Conservation (phyloP, 1,140 invertebrate genomes). For the Drosophila tristis region DNA sequence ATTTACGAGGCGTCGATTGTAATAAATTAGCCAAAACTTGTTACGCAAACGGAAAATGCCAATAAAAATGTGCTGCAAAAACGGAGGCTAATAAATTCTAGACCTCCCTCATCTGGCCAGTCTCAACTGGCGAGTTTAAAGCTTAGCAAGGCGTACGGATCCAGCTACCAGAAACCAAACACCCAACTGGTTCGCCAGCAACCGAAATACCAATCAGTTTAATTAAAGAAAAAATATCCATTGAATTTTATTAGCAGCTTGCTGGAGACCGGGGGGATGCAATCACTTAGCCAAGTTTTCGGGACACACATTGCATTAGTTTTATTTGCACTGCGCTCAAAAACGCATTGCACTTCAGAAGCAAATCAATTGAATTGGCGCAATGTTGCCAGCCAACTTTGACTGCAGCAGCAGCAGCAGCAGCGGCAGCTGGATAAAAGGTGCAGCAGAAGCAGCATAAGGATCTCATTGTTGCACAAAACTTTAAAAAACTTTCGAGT, state of each 20-base stretch:
- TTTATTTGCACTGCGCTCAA: conserved; percentile 67
- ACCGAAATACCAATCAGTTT: conserved; percentile 55
- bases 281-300: conserved; percentile 55
- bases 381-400: conserved; percentile 63
- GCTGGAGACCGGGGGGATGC: background rate
- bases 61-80: conserved; percentile 68
- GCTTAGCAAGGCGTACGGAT: conserved; percentile 1
- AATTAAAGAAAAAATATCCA: conserved; percentile 39
- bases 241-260: conserved; percentile 13
- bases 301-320: conserved; percentile 64
- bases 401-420: conserved; percentile 25
- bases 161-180: conserved; percentile 8
- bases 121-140: conserved; percentile 5
- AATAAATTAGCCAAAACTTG: conserved; percentile 75
- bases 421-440: conserved; percentile 39
- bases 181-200: background rate
- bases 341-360: conserved; percentile 58
- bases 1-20: conserved; percentile 63
- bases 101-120: background rate
- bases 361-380: conserved; percentile 72
- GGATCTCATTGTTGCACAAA: conserved; percentile 63
- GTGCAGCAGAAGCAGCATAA: conserved; percentile 39
- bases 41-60: conserved; percentile 68
- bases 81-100: conserved; percentile 61
- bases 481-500: conserved; percentile 64